Percentiles rank a stretch among this genome's conserved stretches.
These are phyloP conservation scores for Scaptomyza polygonia DNA, from an alignment of 2,888 invertebrate species.

Conservation along the genomic window DNA sequence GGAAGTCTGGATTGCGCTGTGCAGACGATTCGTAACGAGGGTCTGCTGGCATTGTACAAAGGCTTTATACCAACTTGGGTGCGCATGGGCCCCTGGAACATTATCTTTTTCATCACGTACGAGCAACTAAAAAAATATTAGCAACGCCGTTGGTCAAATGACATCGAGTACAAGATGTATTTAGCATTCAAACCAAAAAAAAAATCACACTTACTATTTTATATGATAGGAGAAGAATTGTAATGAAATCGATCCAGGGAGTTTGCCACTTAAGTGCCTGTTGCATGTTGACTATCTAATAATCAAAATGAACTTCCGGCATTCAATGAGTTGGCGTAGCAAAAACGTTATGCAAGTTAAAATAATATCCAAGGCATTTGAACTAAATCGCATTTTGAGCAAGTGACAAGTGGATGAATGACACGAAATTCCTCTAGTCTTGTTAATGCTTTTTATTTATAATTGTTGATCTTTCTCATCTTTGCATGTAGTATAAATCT, in stretches of 20 bases:
- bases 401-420: conserved; percentile 20
- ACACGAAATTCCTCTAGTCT: conserved; percentile 33
- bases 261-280: conserved; percentile 59
- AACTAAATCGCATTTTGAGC: conserved; percentile 57
- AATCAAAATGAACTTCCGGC: conserved; percentile 33
- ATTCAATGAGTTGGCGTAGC: conserved; percentile 19
- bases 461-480: conserved; percentile 22
- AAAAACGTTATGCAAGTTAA: conserved; percentile 24
- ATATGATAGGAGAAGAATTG: conserved; percentile 40
- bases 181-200: conserved; percentile 71
- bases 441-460: conserved; percentile 15
- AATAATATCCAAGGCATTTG: conserved; percentile 31
- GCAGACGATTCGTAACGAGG: conserved; percentile 94
- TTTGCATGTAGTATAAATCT: conserved; percentile 5
- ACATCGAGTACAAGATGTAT: conserved; percentile 65
- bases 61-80: conserved; percentile 98
- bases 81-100: conserved; percentile 98
- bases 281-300: conserved; percentile 50
- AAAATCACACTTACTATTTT: conserved; percentile 27
- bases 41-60: conserved; percentile 94
- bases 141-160: conserved; percentile 16
- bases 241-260: conserved; percentile 33
- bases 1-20: conserved; percentile 93
- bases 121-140: conserved; percentile 93
- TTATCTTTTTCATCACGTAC: conserved; percentile 97